These are phyloP conservation scores for Callimorpha dominula DNA, from an alignment of 2,888 invertebrate genomes.

Conservation along the genomic window DNA sequence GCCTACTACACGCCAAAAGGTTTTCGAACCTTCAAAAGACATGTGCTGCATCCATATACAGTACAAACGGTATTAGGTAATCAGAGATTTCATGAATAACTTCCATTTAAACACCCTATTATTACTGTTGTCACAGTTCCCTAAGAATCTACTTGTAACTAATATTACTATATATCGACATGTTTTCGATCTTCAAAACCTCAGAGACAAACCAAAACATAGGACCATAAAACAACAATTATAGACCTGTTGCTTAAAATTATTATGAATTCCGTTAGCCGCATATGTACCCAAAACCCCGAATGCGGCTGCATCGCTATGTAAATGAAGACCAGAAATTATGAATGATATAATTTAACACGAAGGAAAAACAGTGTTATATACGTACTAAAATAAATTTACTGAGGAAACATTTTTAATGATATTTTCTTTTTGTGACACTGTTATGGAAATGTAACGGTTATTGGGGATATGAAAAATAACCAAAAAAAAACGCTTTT, in stretches of 20 bases:
- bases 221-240: neutral
- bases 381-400: slow-evolving; percentile 15
- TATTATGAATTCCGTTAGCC: neutral
- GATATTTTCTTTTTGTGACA: slow-evolving; percentile 1
- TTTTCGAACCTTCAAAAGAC: no score
- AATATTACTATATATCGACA: neutral
- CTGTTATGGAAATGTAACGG: neutral
- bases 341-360: slow-evolving; percentile 13
- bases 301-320: neutral
- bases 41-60: no score
- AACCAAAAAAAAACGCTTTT: neutral
- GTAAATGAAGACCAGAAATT: slow-evolving; percentile 8
- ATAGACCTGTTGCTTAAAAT: neutral
- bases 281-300: neutral
- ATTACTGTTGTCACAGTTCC: no score
- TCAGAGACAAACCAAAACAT: neutral
- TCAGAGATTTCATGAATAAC: no score
- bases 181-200: neutral
- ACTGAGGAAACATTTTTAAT: slow-evolving; percentile 5
- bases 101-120: no score
- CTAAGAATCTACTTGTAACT: neutral
- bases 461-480: neutral
- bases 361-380: slow-evolving; percentile 11
- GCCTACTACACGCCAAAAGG: no score
- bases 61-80: no score